Conservation (phyloP, 2,113 vertebrate genomes). For the Aphyosemion australe region DNA sequence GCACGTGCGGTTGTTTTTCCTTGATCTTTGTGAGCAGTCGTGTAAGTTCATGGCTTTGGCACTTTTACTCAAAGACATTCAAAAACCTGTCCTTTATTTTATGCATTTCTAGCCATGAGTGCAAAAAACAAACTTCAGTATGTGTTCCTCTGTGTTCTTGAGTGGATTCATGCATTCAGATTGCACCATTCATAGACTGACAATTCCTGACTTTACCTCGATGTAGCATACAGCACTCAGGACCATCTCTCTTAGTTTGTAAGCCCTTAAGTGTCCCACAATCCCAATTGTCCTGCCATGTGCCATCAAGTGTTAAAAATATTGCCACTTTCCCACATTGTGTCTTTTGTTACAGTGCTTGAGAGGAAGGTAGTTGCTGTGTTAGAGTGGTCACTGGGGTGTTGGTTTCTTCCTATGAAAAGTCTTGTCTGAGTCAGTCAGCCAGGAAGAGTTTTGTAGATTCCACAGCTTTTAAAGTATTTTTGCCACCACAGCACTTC, state of each 20-base stretch:
- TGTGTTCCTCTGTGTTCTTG: neutral
- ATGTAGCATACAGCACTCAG: neutral
- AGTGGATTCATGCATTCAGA: neutral
- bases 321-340: neutral
- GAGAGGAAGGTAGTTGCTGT: neutral
- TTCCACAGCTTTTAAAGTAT: neutral
- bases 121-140: neutral
- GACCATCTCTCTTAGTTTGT: neutral
- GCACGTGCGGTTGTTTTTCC: neutral
- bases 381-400: neutral
- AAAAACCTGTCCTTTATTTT: no score
- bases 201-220: neutral
- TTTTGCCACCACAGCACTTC: neutral
- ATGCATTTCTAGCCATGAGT: no score
- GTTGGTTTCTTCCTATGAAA: neutral
- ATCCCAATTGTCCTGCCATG: constrained; percentile 17
- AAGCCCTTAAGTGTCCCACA: constrained; percentile 10
- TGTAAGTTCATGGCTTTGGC: neutral
- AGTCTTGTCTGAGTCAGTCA: neutral
- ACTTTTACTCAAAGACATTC: neutral
- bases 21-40: neutral
- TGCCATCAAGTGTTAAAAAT: constrained; percentile 3
- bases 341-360: constrained; percentile 8
- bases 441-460: neutral
- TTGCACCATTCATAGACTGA: neutral